Conservation (phyloP, 2,888 invertebrate species). For the Myopa tessellatipennis region DNA sequence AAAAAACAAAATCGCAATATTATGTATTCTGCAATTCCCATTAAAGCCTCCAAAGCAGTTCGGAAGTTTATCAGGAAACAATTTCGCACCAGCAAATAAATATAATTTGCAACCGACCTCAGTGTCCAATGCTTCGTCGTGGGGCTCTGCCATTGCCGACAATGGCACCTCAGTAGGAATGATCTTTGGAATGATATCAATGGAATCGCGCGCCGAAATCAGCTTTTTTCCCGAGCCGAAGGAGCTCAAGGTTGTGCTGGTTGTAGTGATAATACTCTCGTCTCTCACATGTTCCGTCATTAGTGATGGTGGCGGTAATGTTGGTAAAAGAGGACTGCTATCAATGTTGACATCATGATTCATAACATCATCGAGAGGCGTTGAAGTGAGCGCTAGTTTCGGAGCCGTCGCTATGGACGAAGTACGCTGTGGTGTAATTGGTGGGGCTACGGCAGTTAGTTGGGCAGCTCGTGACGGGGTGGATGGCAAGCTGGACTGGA, state of each 20-base stretch:
- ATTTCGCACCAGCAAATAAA: not conserved
- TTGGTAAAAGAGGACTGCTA: slow-evolving; percentile 35
- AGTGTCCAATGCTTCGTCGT: slow-evolving; percentile 51
- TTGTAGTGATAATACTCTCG: slow-evolving; percentile 47
- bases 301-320: slow-evolving; percentile 39
- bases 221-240: slow-evolving; percentile 65
- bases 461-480: slow-evolving; percentile 61
- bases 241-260: slow-evolving; percentile 53
- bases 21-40: not conserved
- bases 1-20: not conserved
- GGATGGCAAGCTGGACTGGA: slow-evolving; percentile 72
- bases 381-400: slow-evolving; percentile 18
- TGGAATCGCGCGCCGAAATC: slow-evolving; percentile 62
- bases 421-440: slow-evolving; percentile 49
- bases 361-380: slow-evolving; percentile 38
- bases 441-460: slow-evolving; percentile 39
- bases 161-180: slow-evolving; percentile 60
- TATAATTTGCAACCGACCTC: slow-evolving; percentile 52
- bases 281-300: slow-evolving; percentile 41
- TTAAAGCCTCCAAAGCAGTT: too few species aligned
- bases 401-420: slow-evolving; percentile 44
- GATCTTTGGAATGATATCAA: slow-evolving; percentile 61
- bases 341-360: slow-evolving; percentile 45
- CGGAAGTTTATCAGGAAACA: too few species aligned
- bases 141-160: slow-evolving; percentile 44